Base-by-base conservation (phyloP, 2,888 invertebrate species). In the Ichneumoninae sp. region DNA sequence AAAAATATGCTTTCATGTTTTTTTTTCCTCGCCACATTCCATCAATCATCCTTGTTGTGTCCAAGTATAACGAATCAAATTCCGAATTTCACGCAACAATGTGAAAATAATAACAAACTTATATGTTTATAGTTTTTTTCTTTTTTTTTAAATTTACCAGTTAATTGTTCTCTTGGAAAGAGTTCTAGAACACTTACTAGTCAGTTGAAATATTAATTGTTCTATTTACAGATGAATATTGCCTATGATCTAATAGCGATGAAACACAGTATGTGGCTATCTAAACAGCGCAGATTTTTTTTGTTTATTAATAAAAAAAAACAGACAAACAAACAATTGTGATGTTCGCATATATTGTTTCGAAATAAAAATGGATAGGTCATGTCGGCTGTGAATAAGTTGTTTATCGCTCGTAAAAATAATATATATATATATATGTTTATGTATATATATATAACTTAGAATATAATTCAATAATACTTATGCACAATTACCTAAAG, bases 151-250 rank as follows among this genome's bases (percentile, higher is more conserved):
- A 89, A 88, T 89, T 88, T 88, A 87, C 87, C 86, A 85, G 85
- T 86, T 85, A 88, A 89, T 89, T 76, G 87, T 87, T 82, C 86
- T 85, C 78, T 86, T 75, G 86, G 86, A 88, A 89, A 89, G 89
- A 90, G 88, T 89, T 62, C 89, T 91, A 91, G 89, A 90, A 91
- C 90, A 90, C 90, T 89, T 90, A 91, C 90, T 91, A 89, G 87
- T 90, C 89, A 88, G 86, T 91, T 90, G 88, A 92, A 90, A 89
- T 91, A 87, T 90, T 89, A 89, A 89, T 90, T 90, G 90, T 91
- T 89, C 91, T 92, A 93, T 93, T 89, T 93, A 92, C 93, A 93
- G 90, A 90, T 91, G 90, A 91, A 89, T 89, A 89, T 89, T 90
- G 90, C 88, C 90, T 90, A 90, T 87, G 86, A 85, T 75, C 86